Conservation (phyloP, 2,113 vertebrate species). For the Felis catus region DNA sequence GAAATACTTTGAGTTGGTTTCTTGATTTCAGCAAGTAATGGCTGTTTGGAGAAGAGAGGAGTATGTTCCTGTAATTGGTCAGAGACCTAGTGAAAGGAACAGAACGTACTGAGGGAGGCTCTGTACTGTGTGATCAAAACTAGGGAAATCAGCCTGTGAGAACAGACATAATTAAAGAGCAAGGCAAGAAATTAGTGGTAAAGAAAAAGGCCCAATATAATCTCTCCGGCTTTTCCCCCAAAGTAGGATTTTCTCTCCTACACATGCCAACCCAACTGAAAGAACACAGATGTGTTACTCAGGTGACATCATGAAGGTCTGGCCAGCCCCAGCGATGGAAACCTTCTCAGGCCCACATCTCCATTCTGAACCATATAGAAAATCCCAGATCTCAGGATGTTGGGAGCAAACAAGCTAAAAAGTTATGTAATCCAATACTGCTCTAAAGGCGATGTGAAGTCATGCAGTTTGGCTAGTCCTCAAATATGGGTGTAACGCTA, state of each 20-base stretch:
- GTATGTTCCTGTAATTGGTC: constrained; percentile 51
- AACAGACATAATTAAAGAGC: constrained; percentile 64
- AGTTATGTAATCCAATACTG: constrained; percentile 82
- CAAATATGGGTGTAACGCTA: constrained; percentile 84
- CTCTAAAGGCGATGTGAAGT: constrained; percentile 83
- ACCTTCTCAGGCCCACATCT: constrained; percentile 63
- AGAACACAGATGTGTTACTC: not conserved
- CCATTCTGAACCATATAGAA: constrained; percentile 78
- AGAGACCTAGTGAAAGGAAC: constrained; percentile 63
- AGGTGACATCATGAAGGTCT: not conserved
- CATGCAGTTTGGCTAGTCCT: constrained; percentile 84
- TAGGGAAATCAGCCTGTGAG: constrained; percentile 64
- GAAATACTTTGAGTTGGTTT: constrained; percentile 37
- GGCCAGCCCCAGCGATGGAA: constrained; percentile 66
- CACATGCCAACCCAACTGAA: not conserved
- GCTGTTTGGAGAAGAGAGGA: constrained; percentile 36
- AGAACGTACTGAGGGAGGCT: constrained; percentile 63
- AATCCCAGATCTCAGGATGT: constrained; percentile 75
- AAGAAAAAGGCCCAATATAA: constrained; percentile 2
- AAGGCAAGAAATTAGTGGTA: not conserved
- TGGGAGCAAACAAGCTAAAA: constrained; percentile 82
- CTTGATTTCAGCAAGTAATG: constrained; percentile 32
- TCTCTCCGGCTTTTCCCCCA: constrained; percentile 1
- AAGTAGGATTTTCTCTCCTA: not conserved
- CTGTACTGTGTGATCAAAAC: constrained; percentile 65